Evolutionary conservation across 2,113 vertebrate species (phyloP), one percentile per base, ranked within the genome.

Genomic region (Cephalopholis sonnerati): DNA sequence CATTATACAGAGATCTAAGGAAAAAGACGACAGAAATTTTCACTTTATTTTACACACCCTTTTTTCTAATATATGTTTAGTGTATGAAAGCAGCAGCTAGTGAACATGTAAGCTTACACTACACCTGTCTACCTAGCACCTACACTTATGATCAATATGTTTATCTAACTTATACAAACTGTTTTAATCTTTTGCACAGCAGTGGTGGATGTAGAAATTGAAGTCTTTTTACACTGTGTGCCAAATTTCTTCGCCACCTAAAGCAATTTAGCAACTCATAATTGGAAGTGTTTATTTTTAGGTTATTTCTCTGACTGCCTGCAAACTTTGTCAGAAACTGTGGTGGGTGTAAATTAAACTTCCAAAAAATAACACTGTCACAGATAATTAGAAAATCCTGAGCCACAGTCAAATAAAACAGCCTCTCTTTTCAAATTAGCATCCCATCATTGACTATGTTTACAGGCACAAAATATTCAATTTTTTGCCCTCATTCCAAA

Each of bases 1-100:
- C 97, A 57, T 92, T 96, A 89, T 98, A 98, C 6, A 97, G 95
- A 92, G 96, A 98, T 92, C 98, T 99, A 22, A 46, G 51, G 69
- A 51, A 62, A 17, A 64, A 53, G 20, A 68, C n/a, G 10, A 46
- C 15, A 75, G 55, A 32, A 17, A 8, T 29, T 1, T 36, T 73
- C 5, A 22, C 22, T 64, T 63, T 15, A 22, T 25, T 59, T 70
- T 4, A 44, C 2, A 50, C 8, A 1, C 8, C 7, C 16, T 50
- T 7, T 62, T 63, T 63, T 63, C 5, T 22, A 48, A 29, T 5
- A 6, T 6, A 58, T 62, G 44, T 70, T 66, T 27, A 39, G 25
- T n/a, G 24, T 22, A 5, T 6, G 32, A 29, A 73, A 66, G 17
- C 41, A 57, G 58, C 39, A 53, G 20, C 1, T 12, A n/a, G 13